Evolutionary conservation across 2,888 invertebrate species (phyloP).

Genomic region (Cephus pulcher): DNA sequence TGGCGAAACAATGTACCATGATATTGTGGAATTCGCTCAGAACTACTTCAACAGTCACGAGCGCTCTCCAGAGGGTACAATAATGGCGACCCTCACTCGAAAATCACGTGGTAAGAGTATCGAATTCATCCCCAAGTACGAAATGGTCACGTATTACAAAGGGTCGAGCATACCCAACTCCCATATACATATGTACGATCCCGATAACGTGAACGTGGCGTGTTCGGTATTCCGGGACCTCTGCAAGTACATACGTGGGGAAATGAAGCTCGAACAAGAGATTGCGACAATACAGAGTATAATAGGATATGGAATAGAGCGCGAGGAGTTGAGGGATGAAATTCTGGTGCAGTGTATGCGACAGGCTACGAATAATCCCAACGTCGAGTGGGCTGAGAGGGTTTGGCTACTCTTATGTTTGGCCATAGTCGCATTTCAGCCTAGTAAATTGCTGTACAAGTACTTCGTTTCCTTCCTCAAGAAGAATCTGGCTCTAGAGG

Average conservation of each 20-base stretch:
- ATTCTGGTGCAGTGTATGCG: slow-evolving; percentile 90
- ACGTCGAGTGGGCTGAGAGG: slow-evolving; percentile 83
- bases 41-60: slow-evolving; percentile 92
- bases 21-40: slow-evolving; percentile 94
- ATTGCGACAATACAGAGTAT: slow-evolving; percentile 86
- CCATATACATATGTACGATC: slow-evolving; percentile 94
- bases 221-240: slow-evolving; percentile 92
- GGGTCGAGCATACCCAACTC: slow-evolving; percentile 91
- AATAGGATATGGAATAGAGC: slow-evolving; percentile 87
- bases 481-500: slow-evolving; percentile 76
- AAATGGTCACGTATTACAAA: slow-evolving; percentile 92
- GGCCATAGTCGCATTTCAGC: slow-evolving; percentile 92
- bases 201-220: slow-evolving; percentile 90
- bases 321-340: slow-evolving; percentile 93
- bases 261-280: slow-evolving; percentile 86
- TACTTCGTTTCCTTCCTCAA: slow-evolving; percentile 83
- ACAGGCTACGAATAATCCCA: slow-evolving; percentile 91
- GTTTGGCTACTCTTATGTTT: slow-evolving; percentile 91
- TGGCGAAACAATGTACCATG: slow-evolving; percentile 73
- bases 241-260: slow-evolving; percentile 90
- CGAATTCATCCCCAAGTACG: slow-evolving; percentile 87
- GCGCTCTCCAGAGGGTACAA: slow-evolving; percentile 86
- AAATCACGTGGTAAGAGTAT: slow-evolving; percentile 79
- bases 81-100: slow-evolving; percentile 86
- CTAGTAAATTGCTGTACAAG: slow-evolving; percentile 84